Conservation (phyloP, 1,140 invertebrate species). For the Brachionus koreanus region DNA sequence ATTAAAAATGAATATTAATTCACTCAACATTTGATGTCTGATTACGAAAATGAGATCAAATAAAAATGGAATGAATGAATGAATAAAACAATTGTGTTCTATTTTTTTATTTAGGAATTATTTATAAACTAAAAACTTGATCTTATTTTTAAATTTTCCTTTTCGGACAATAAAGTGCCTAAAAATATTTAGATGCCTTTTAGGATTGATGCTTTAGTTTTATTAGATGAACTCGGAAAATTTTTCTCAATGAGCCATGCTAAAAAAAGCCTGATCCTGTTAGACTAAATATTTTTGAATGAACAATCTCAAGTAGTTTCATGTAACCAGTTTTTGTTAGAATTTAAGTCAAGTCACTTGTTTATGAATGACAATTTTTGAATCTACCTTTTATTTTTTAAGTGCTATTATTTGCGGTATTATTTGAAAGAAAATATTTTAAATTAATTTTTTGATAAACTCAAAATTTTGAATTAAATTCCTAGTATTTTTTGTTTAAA, state of each 20-base stretch:
- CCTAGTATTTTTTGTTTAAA: not conserved
- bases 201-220: not conserved
- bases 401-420: not conserved
- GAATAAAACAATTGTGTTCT: not conserved
- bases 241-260: not conserved
- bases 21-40: not conserved
- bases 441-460: not conserved
- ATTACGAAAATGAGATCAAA: not conserved
- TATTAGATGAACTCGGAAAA: not conserved
- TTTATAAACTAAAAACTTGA: not conserved
- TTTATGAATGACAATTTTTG: not conserved
- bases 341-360: not conserved
- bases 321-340: not conserved
- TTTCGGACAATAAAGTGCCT: not conserved
- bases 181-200: not conserved
- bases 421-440: not conserved
- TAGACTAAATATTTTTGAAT: not conserved
- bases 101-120: not conserved
- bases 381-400: not conserved
- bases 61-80: not conserved
- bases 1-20: constrained; percentile 1
- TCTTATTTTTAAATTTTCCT: not conserved
- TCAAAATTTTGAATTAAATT: not conserved
- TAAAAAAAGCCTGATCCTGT: not conserved
- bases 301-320: not conserved